Evolutionary conservation across 53 echinoderm and acorn worm species (phyloP).

Genomic region (Zoroaster sp.): DNA sequence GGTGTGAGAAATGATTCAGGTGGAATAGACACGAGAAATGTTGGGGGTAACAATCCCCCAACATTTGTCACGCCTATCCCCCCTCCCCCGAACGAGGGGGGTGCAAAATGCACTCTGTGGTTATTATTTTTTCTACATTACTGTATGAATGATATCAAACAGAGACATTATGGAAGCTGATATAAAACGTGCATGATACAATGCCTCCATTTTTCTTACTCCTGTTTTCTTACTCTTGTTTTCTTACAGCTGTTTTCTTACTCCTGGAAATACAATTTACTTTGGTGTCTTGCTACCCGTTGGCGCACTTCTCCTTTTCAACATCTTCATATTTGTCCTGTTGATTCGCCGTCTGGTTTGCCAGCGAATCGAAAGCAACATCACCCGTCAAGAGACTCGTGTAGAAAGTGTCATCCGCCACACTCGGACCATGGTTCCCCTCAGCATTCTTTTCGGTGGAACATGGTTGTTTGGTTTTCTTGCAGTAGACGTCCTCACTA

Average conservation of each 20-base stretch:
- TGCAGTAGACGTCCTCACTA: constrained; percentile 20
- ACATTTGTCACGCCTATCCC: too few relatives aligned
- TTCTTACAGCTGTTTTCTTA: constrained; percentile 72
- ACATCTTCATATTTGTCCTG: constrained; percentile 60
- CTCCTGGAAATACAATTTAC: constrained; percentile 55
- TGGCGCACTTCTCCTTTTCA: constrained; percentile 68
- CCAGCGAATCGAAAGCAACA: background rate
- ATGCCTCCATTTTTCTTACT: too few relatives aligned
- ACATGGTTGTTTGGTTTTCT: constrained; percentile 86
- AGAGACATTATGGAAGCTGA: too few relatives aligned
- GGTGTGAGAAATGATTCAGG: too few relatives aligned
- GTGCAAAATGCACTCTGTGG: too few relatives aligned
- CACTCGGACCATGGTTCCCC: constrained; percentile 19
- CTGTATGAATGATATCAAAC: too few relatives aligned
- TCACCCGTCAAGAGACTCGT: background rate
- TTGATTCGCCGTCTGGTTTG: constrained; percentile 67
- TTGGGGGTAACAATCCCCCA: too few relatives aligned
- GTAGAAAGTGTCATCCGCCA: background rate
- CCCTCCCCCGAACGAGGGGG: too few relatives aligned
- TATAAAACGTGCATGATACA: too few relatives aligned
- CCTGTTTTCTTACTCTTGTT: background rate
- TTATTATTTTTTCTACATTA: too few relatives aligned
- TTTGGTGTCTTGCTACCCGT: constrained; percentile 64
- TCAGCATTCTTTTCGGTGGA: constrained; percentile 68
- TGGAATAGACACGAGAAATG: too few relatives aligned